phyloP scores from a whole-genome alignment of 2,797 vertebrate species.

The Leucoraja ocellata region DNA sequence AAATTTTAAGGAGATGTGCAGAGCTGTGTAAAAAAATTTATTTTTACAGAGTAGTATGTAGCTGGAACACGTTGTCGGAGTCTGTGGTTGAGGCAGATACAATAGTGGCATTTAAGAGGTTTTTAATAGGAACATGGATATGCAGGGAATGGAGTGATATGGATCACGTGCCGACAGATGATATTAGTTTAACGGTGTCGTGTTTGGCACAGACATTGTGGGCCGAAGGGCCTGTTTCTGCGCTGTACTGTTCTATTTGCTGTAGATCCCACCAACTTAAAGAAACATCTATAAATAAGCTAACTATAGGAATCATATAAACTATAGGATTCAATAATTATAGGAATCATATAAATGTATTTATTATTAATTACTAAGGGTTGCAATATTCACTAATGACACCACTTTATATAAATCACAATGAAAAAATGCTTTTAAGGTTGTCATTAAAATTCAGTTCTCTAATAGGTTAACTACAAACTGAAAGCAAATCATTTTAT shows the following conservation, averaged over 20 bases:
- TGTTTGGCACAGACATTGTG: no score
- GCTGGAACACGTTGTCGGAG: no score
- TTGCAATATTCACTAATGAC: not conserved
- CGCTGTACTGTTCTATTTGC: not conserved
- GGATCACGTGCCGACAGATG: no score
- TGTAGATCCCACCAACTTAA: not conserved
- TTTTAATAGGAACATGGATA: no score
- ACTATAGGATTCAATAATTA: not conserved
- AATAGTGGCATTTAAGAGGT: no score
- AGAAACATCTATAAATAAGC: not conserved
- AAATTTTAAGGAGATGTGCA: no score
- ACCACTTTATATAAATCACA: not conserved
- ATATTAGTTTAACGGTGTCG: no score
- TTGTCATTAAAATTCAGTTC: not conserved
- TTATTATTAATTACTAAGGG: not conserved
- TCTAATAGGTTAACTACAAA: not conserved
- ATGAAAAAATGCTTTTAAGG: not conserved
- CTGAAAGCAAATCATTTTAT: slow-evolving; percentile 3
- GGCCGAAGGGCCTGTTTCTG: no score
- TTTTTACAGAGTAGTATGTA: no score
- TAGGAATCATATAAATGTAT: not conserved
- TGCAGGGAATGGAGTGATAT: no score
- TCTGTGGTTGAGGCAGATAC: no score
- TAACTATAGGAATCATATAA: not conserved
- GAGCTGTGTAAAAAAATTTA: no score